Conservation (phyloP, 2,797 vertebrate species). For the Morus bassanus region DNA sequence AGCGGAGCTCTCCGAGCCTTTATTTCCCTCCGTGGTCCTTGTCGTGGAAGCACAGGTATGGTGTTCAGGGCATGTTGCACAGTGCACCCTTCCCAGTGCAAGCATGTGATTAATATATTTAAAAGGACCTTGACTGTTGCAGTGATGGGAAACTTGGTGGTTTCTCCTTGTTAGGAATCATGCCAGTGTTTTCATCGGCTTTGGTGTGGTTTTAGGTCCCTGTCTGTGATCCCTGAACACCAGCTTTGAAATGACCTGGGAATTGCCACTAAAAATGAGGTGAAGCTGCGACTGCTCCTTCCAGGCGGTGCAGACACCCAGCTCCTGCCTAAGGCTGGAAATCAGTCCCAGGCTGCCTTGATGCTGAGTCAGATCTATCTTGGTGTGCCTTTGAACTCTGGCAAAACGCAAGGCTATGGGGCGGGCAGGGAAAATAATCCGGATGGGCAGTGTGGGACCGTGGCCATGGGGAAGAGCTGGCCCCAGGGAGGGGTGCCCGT, state of each 20-base stretch:
- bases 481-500: background rate
- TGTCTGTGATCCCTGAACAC: background rate
- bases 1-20: background rate
- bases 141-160: background rate
- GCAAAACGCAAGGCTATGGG: accelerated
- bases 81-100: background rate
- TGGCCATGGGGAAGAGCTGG: background rate
- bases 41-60: background rate
- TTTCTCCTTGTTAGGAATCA: background rate
- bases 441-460: accelerated
- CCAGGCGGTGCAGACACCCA: accelerated
- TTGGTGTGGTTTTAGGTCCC: background rate
- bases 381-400: background rate
- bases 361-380: background rate
- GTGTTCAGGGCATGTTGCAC: background rate
- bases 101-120: background rate
- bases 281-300: background rate
- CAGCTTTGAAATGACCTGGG: background rate
- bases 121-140: background rate
- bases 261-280: background rate
- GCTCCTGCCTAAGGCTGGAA: background rate
- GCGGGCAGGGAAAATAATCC: background rate
- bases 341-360: background rate
- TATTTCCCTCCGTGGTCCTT: background rate
- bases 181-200: background rate